phyloP scores from a whole-genome alignment of 2,113 vertebrate species.

The Sylvietta virens region DNA sequence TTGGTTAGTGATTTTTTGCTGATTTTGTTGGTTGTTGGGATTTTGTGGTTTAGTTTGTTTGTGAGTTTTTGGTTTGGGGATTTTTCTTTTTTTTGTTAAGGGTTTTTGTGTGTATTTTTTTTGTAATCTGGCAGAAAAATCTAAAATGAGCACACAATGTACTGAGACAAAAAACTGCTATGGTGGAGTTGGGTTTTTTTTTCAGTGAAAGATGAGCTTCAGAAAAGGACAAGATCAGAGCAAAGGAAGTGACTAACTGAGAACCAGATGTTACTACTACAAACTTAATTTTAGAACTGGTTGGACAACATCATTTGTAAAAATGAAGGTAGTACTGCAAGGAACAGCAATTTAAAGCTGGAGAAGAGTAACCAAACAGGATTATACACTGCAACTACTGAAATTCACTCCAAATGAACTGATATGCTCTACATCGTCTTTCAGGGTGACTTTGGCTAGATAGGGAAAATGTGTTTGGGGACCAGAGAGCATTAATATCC shows the following conservation, averaged over 20 bases:
- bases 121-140: not conserved
- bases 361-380: not conserved
- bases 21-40: not conserved
- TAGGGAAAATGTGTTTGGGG: not conserved
- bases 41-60: not conserved
- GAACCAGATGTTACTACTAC: not conserved
- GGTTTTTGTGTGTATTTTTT: not conserved
- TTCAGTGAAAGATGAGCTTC: not conserved
- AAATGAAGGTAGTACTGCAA: not conserved
- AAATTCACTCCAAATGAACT: not conserved
- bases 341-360: not conserved
- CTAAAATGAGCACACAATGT: not conserved
- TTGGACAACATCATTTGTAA: not conserved
- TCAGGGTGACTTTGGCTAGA: slow-evolving; percentile 56
- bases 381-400: not conserved
- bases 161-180: not conserved
- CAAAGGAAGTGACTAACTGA: not conserved
- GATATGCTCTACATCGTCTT: not conserved
- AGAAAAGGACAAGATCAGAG: not conserved
- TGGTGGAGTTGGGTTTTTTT: accelerated
- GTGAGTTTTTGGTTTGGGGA: not conserved
- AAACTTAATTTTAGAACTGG: not conserved
- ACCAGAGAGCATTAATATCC: not conserved
- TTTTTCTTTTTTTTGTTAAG: not conserved
- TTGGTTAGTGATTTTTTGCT: not conserved